Conservation (phyloP, 2,888 invertebrate species). For the Latrodectus elegans region DNA sequence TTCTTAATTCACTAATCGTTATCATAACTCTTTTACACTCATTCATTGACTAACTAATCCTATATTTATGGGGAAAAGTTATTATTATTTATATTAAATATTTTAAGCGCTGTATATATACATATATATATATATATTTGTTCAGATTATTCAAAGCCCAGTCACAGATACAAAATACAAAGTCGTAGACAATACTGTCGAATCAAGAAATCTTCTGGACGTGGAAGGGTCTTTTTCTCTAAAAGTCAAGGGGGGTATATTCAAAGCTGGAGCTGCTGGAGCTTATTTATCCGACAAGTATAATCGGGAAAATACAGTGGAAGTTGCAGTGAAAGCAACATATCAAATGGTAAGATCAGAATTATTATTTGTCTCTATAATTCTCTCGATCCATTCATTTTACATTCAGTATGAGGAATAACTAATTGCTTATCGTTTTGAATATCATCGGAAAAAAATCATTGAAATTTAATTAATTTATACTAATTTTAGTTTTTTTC, state of each 20-base stretch:
- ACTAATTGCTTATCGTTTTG: too few species aligned
- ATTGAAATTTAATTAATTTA: too few species aligned
- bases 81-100: background rate
- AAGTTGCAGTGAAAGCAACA: slow-evolving; percentile 42
- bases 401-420: too few species aligned
- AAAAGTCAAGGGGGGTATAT: slow-evolving; percentile 53
- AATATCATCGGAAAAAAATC: too few species aligned
- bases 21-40: background rate
- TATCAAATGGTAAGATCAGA: slow-evolving; percentile 41
- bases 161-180: slow-evolving; percentile 49
- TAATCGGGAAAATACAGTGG: slow-evolving; percentile 59
- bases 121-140: background rate
- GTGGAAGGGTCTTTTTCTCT: slow-evolving; percentile 61
- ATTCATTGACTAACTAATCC: background rate
- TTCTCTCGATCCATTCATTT: too few species aligned
- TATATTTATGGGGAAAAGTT: too few species aligned
- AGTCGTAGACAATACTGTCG: slow-evolving; percentile 46
- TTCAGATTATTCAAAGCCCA: slow-evolving; percentile 54
- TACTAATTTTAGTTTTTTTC: too few species aligned
- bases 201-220: slow-evolving; percentile 59
- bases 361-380: too few species aligned
- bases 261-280: slow-evolving; percentile 64
- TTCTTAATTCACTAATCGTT: background rate
- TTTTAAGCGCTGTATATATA: background rate
- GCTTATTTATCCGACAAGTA: slow-evolving; percentile 48